Evolutionary conservation across 2,113 vertebrate genomes (phyloP), one percentile per base, ranked within the genome.

Genomic region (Aramus guarauna): DNA sequence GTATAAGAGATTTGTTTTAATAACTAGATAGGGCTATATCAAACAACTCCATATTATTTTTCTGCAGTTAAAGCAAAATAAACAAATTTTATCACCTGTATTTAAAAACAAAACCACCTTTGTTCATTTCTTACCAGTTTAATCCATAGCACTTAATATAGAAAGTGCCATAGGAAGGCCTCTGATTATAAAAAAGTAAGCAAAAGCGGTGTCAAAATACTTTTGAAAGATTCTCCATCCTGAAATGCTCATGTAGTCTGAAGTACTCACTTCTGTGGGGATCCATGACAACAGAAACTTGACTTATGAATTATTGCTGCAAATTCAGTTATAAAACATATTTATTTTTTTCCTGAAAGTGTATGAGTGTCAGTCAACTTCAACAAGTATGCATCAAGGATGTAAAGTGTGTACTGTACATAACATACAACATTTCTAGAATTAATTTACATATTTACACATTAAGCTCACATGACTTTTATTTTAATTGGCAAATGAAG

Each of bases 121-220:
- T 94, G 41, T 97, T 82, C 66, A 82, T 92, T 90, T 97, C 62
- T 98, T 85, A 64, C 47, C 48, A 47, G 95, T 92, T 92, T 91
- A 96, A 89, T 85, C 77, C 87, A 45, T 93, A 97, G 97, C 97
- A 97, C 93, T 98, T 98, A 97, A 29, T 90, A 91, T 95, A 90
- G 85, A 92, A 96, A 88, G 88, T 58, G 22, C 67, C 92, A 9
- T 92, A 95, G 59, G 29, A 79, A 93, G 77, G 82, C 96, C 93
- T 97, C 87, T 96, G 87, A n/a, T 92, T 89, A 67, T 90, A 68
- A 95, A 82, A 74, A 66, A 22, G 62, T 92, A 71, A 92, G 62
- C 29, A 92, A 93, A 90, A 84, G 71, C 30, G 24, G 69, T 50
- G 52, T 78, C 67, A 68, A 21, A 52, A 67, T 90, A 3, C 67